Evolutionary conservation across 2,797 vertebrate genomes (phyloP).

Genomic region (Nyctalus aviator): DNA sequence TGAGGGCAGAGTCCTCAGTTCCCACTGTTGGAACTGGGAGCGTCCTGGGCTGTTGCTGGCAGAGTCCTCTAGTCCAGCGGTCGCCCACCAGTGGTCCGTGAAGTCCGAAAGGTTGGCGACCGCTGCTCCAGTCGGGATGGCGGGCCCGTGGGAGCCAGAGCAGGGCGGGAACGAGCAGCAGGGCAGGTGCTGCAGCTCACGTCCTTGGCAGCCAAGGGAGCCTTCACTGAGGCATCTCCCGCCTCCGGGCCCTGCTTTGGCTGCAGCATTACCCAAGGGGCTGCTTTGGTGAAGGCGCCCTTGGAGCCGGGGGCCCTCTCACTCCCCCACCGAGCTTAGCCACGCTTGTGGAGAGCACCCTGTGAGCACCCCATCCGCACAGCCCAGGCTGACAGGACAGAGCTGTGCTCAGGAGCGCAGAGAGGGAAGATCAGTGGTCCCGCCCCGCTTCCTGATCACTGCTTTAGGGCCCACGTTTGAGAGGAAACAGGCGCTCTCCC

Average conservation of each 20-base stretch:
- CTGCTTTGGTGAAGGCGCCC: background rate
- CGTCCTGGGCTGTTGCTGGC: background rate
- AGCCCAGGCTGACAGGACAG: background rate
- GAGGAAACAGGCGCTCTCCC: background rate
- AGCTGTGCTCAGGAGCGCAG: background rate
- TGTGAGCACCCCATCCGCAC: background rate
- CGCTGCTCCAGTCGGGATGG: background rate
- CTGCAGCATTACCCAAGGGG: background rate
- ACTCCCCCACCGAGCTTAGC: background rate
- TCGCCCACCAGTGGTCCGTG: too few relatives aligned
- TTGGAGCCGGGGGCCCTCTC: background rate
- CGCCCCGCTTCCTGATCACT: background rate
- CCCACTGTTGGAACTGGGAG: too few relatives aligned
- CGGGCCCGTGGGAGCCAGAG: background rate
- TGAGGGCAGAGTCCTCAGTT: too few relatives aligned
- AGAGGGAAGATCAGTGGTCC: background rate
- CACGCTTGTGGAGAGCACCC: background rate
- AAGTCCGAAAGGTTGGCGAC: too few relatives aligned
- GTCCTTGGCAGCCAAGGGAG: background rate
- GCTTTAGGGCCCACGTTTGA: background rate
- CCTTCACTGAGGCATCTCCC: background rate
- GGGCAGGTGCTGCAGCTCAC: background rate
- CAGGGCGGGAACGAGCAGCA: background rate
- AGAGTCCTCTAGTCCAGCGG: background rate
- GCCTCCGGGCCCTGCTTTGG: background rate